phyloP scores from a whole-genome alignment of 2,113 vertebrate species.

The Halichoerus grypus region DNA sequence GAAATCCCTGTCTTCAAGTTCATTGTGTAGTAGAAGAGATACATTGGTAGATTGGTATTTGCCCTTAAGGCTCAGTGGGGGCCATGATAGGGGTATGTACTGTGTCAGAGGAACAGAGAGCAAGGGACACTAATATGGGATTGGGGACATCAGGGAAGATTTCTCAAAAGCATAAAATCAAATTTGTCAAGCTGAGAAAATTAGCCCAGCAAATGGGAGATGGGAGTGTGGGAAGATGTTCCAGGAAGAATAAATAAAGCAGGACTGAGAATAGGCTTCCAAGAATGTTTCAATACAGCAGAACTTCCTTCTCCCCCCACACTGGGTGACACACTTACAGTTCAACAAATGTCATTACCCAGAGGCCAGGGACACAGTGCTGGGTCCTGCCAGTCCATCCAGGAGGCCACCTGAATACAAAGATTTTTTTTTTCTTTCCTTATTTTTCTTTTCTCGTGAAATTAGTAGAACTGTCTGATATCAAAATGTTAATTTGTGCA shows the following conservation, averaged over 20 bases:
- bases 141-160: not conserved
- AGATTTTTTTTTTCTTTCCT: not conserved
- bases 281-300: not conserved
- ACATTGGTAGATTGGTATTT: not conserved
- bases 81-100: too few species aligned
- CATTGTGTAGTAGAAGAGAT: not conserved
- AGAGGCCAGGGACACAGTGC: not conserved
- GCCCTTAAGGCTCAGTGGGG: not conserved
- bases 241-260: not conserved
- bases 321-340: rapidly evolving
- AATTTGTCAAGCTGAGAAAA: not conserved
- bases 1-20: not conserved
- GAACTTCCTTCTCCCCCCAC: not conserved
- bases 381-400: not conserved
- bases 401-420: not conserved
- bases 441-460: not conserved
- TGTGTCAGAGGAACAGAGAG: not conserved
- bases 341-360: not conserved
- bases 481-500: not conserved
- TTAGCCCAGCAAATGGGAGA: not conserved
- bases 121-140: not conserved
- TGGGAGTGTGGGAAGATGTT: not conserved
- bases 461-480: not conserved
- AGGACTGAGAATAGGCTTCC: not conserved
- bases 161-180: not conserved